Evolutionary conservation across 2,113 vertebrate genomes (phyloP), one percentile per base, ranked within the genome.

Genomic region (Heterocephalus glaber): DNA sequence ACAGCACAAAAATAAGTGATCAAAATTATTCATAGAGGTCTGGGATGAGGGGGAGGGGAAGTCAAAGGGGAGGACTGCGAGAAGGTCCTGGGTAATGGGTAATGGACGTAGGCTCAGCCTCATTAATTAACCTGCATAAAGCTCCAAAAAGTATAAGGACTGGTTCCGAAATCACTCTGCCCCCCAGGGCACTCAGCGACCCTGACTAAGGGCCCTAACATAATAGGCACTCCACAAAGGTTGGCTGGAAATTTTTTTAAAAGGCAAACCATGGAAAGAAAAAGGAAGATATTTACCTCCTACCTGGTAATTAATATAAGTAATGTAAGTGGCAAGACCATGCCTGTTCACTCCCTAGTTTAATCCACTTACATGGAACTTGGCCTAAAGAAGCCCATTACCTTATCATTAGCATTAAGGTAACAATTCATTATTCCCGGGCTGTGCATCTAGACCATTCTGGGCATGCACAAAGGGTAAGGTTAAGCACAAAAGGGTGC

Each of bases 231-330:
- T 86, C 58, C 92, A 80, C 33, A 81, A 86, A 86, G 60, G 24
- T 54, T 49, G 88, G 47, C 49, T 82, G 72, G 76, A 38, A 1
- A n/a, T 68, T 19, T 58, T 56, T 56, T 56, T 17, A n/a, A 70
- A 90, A 30, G 63, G 14, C 44, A 81, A 97, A 86, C 41, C n/a
- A 92, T 30, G 63, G 65, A 81, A 83, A 85, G 54, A 60, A 92
- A 95, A 95, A 95, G 30, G 35, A 87, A 95, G 95, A 94, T 94
- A 97, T 88, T 97, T 85, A 82, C 89, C 70, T 82, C 92, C 86
- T 91, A 70, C 82, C 49, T 92, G 77, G 76, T 93, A 91, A 96
- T 85, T 52, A 93, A 54, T 81, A 2, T 63, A 56, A 86, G 70
- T 47, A 93, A 54, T 81, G 1, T 68, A 56, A 86, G 84, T 65